Base-by-base conservation (phyloP, 1,140 invertebrate species). In the Homarus americanus region DNA sequence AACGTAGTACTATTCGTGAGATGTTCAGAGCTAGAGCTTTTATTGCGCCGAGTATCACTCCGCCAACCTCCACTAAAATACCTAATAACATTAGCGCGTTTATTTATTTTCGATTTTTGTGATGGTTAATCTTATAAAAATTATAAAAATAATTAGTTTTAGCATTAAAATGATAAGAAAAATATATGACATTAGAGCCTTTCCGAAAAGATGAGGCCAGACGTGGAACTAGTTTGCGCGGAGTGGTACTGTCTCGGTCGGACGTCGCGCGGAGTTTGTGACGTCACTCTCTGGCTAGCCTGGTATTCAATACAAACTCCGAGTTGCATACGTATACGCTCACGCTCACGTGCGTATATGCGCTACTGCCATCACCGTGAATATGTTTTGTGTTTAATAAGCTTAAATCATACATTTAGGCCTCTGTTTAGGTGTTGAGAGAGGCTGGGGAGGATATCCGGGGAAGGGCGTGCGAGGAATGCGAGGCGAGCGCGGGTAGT, bases 251-350 rank as follows among this genome's bases (percentile, higher is more conserved):
- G 87, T 90, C 87, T 90, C 80, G 80, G 20, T 38, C 32, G 80
- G 87, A 24, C 12, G 87, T 83, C 28, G 28, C 28, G 80, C n/a
- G 87, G 80, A 32, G 9, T n/a, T 49, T 34, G 80, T 90, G 87
- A 83, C 87, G 87, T 90, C 80, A 90, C 87, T n/a, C n/a, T n/a
- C n/a, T n/a, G n/a, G n/a, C n/a, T 66, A 82, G 38, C 80, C 80
- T 90, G 87, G 87, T 90, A 90, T 90, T 90, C 87, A 90, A 90
- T 90, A 90, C 87, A 90, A 90, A 90, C 87, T 82, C 69, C n/a
- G 53, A 72, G 80, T 66, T 83, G 87, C 87, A 90, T 90, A 90
- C 87, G 87, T 80, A 90, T 83, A 83, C 87, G 82, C 87, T 82
- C 80, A 76, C 85, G 49, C 38, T 69, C 53, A 79, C 72, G 79